These are phyloP conservation scores for Drosophila auraria DNA, from an alignment of 1,140 invertebrate genomes.

Conservation along the genomic window DNA sequence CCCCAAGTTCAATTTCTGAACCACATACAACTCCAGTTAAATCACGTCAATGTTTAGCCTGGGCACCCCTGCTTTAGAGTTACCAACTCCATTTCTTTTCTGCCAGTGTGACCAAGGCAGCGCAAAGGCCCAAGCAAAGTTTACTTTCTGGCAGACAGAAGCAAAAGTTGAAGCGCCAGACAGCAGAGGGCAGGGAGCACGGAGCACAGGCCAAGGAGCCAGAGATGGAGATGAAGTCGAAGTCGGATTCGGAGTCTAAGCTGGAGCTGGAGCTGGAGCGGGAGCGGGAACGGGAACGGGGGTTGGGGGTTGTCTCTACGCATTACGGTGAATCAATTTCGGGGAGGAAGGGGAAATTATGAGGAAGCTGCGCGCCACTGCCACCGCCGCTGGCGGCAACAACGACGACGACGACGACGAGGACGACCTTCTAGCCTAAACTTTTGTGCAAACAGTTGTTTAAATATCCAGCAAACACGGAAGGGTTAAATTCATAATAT, in stretches of 20 bases:
- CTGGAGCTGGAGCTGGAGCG: not conserved
- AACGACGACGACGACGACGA: slow-evolving; percentile 15
- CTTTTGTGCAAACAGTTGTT: slow-evolving; percentile 83
- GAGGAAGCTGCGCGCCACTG: slow-evolving; percentile 40
- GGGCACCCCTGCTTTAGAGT: too few relatives aligned
- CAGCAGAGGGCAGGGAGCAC: slow-evolving; percentile 25
- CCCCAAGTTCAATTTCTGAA: too few relatives aligned
- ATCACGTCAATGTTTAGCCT: too few relatives aligned
- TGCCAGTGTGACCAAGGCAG: slow-evolving; percentile 24
- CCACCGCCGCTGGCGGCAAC: slow-evolving; percentile 26
- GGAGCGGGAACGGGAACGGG: not conserved
- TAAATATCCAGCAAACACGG: slow-evolving; percentile 82
- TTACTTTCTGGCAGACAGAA: slow-evolving; percentile 64
- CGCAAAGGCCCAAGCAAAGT: slow-evolving; percentile 50
- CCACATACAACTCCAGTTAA: too few relatives aligned
- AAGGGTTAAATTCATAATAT: slow-evolving; percentile 84
- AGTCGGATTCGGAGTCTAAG: slow-evolving; percentile 8
- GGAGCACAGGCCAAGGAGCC: slow-evolving; percentile 3
- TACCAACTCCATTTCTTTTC: not conserved
- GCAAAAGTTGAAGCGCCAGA: slow-evolving; percentile 55
- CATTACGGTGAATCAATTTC: slow-evolving; percentile 76
- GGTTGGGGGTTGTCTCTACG: slow-evolving; percentile 43
- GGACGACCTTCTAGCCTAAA: slow-evolving; percentile 74
- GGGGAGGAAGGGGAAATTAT: slow-evolving; percentile 57
- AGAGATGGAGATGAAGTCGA: not conserved